A percentile compares a stretch with the other conserved stretches of the same genome.
Conservation (phyloP, 2,797 vertebrate species). For the Enteromius argenteus region DNA sequence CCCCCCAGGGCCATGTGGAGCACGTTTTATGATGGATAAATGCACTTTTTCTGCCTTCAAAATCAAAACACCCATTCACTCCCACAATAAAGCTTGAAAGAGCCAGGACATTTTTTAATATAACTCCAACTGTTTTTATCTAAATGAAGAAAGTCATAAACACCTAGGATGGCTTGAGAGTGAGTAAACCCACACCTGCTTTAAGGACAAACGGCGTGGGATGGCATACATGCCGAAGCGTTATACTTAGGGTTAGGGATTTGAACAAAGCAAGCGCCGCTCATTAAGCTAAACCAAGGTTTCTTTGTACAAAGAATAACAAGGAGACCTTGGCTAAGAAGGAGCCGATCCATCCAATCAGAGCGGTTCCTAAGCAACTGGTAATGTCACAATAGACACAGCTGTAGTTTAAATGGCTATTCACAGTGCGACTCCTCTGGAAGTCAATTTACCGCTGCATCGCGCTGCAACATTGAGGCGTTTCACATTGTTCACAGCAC, state of each 20-base stretch:
- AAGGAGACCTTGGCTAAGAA: slow-evolving; percentile 72
- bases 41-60: not conserved
- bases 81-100: not conserved
- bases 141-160: not conserved
- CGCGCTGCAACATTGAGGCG: slow-evolving; percentile 60
- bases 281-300: slow-evolving; percentile 30
- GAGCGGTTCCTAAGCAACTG: slow-evolving; percentile 83
- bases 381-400: slow-evolving; percentile 74
- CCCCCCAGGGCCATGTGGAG: not conserved
- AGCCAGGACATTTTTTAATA: not conserved
- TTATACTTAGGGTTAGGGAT: not conserved
- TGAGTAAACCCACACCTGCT: not conserved
- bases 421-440: slow-evolving; percentile 57
- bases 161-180: not conserved
- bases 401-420: slow-evolving; percentile 64
- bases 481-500: slow-evolving; percentile 47
- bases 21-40: not conserved
- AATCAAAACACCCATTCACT: not conserved
- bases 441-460: slow-evolving; percentile 60
- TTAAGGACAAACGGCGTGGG: not conserved
- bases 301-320: slow-evolving; percentile 49
- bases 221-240: not conserved
- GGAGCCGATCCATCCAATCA: slow-evolving; percentile 67
- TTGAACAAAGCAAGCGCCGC: slow-evolving; percentile 24
- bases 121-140: not conserved